Conservation (phyloP, 1,140 invertebrate genomes). For the Oncopeltus fasciatus region DNA sequence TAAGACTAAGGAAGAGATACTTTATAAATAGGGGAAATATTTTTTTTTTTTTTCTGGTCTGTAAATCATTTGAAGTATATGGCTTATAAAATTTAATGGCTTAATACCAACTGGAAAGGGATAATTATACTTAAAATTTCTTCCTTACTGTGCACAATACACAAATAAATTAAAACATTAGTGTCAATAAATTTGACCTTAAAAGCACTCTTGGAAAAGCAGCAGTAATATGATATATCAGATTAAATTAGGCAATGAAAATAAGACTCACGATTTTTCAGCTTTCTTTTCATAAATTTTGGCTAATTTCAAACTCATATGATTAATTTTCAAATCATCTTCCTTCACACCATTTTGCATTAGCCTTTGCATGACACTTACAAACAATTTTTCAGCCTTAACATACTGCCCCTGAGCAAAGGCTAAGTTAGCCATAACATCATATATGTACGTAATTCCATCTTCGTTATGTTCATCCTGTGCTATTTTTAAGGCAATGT, state of each 20-base stretch:
- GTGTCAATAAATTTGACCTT: no score
- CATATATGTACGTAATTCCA: slow-evolving; percentile 74
- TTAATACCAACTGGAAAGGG: no score
- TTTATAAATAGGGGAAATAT: no score
- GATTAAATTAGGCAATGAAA: neutral
- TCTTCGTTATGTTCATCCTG: slow-evolving; percentile 58
- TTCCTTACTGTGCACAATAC: no score
- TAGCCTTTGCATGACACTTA: slow-evolving; percentile 61
- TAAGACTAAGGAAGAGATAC: no score
- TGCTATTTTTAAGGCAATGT: slow-evolving; percentile 65
- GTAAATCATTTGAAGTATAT: no score
- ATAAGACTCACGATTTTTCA: slow-evolving; percentile 36
- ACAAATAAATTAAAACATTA: no score
- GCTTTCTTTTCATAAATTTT: slow-evolving; percentile 48
- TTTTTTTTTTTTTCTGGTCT: no score
- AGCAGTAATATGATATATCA: no score
- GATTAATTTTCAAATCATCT: slow-evolving; percentile 57
- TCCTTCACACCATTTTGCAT: slow-evolving; percentile 47
- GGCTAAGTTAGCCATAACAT: slow-evolving; percentile 80
- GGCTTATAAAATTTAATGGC: no score
- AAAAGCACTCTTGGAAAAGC: no score
- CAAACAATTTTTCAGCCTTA: slow-evolving; percentile 74
- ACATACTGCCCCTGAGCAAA: slow-evolving; percentile 54
- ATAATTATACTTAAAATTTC: no score
- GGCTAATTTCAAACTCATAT: slow-evolving; percentile 63